These are phyloP conservation scores for Bubo scandiacus DNA, from an alignment of 2,113 vertebrate species.

Conservation along the genomic window DNA sequence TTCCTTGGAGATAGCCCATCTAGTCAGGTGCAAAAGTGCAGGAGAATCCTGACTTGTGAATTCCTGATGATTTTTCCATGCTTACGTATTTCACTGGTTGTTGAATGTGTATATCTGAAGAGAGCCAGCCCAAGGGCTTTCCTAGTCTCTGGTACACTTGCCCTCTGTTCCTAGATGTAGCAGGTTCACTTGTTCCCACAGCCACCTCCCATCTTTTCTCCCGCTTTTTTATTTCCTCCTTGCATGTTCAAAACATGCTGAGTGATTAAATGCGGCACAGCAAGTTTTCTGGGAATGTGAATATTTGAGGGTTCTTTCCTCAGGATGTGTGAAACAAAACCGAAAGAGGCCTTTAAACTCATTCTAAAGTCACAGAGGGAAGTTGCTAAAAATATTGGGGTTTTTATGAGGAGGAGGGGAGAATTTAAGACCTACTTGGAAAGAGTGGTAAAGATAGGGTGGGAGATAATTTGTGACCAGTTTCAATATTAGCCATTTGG, in stretches of 20 bases:
- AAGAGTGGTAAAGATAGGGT: neutral
- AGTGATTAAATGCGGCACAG: neutral
- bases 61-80: neutral
- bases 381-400: neutral
- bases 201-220: neutral
- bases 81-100: neutral
- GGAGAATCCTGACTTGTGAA: neutral
- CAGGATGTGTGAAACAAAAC: neutral
- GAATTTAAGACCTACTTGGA: neutral
- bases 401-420: neutral
- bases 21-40: neutral
- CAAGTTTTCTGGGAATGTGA: neutral
- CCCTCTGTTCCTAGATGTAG: neutral
- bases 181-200: neutral
- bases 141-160: neutral
- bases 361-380: neutral
- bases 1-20: neutral
- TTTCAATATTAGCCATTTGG: neutral
- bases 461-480: neutral
- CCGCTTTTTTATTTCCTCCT: neutral
- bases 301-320: neutral
- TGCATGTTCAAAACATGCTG: fast-evolving
- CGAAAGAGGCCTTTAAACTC: neutral
- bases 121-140: neutral
- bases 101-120: neutral